Evolutionary conservation across 1,140 invertebrate genomes (phyloP), one percentile per base, ranked within the genome.

Genomic region (Hetaerina americana): DNA sequence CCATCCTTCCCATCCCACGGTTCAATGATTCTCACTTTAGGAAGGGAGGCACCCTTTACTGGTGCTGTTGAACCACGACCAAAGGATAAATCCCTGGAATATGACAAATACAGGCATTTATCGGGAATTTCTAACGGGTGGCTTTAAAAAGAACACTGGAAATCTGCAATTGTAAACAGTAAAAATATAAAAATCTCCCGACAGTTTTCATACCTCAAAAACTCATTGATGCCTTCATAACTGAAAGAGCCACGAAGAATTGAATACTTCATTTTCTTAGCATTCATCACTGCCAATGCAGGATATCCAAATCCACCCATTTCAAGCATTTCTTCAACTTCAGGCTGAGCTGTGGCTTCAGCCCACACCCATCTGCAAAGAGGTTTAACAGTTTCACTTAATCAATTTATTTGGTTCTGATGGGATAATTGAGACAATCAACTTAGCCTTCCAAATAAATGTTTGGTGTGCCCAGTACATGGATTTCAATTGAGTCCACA

Each of bases 1-100:
- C 91, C 96, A 80, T 99, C 96, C 82, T 99, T 96, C 31, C 97
- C 97, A 79, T 99, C 97, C 97, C 97, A 99, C 0, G 92, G 81
- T 68, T 93, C 89, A 2, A 86, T 87, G 26, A 81, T 83, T 2
- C 83, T 76, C 31, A 98, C 88, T 74, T 88, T 85, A 15, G 96
- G 96, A 78, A 99, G 86, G 76, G 90, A 83, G 3, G 90, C 89
- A 22, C 94, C 94, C 78, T 88, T 90, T 0, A 99, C 86, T 1
- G 96, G 92, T 0, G 92, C 90, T 3, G 95, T 98, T 69, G 93
- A 91, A 18, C 96, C 95, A 75, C 94, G 89, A 22, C 97, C 97
- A 80, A 93, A 98, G 28, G 94, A 95, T 12, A 99, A 84, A 80
- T 98, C 95, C 78, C 96, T 91, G 79, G 83, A 83, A 76, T 68